A percentile compares a stretch with the other conserved stretches of the same genome.
These are phyloP conservation scores for Aphis craccivora DNA, from an alignment of 1,140 invertebrate species.

Conservation along the genomic window DNA sequence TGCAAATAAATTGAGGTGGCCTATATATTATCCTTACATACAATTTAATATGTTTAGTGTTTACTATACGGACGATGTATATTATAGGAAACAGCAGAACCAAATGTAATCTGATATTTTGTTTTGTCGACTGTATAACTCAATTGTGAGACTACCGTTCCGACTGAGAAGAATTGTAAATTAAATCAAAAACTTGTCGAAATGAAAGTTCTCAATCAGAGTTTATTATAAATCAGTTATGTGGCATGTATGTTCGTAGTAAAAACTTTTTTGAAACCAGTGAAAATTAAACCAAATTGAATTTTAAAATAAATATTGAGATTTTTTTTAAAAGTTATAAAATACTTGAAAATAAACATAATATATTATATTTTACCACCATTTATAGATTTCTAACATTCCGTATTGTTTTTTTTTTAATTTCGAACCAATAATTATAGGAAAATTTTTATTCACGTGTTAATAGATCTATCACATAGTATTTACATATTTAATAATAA, in stretches of 20 bases:
- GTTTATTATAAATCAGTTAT: conserved; percentile 10
- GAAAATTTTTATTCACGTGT: not conserved
- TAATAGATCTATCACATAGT: not conserved
- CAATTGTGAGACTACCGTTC: not conserved
- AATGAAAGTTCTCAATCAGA: not conserved
- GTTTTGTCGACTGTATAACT: conserved; percentile 12
- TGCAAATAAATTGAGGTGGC: not conserved
- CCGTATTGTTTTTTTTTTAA: not conserved
- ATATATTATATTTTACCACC: not conserved
- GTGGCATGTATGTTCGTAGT: not conserved
- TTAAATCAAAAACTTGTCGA: conserved; percentile 18
- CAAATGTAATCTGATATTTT: not conserved
- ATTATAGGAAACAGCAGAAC: not conserved
- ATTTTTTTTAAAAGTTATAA: not conserved
- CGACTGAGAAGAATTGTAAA: conserved; percentile 27
- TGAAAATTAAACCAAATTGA: not conserved
- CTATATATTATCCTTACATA: too few species aligned
- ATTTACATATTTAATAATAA: conserved; percentile 3
- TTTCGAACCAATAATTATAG: not conserved
- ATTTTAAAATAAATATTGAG: not conserved
- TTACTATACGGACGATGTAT: not conserved
- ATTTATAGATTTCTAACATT: not conserved
- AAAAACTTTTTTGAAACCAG: not conserved
- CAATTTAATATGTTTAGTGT: not conserved
- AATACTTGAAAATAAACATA: not conserved